Evolutionary conservation across 2,113 vertebrate genomes (phyloP).

Genomic region (Podarcis muralis): DNA sequence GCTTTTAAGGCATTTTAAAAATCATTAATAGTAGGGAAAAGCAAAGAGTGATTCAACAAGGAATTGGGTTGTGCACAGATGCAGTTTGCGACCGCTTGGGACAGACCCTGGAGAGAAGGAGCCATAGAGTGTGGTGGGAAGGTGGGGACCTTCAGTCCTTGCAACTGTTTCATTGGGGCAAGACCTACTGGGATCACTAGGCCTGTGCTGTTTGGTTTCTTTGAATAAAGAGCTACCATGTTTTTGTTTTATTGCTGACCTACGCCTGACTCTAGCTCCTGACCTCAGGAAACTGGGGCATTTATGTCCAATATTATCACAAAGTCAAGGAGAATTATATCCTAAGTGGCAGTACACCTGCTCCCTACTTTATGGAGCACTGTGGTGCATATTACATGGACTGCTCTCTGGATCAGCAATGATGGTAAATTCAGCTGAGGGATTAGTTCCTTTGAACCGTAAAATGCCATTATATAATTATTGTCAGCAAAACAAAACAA

Average conservation of each 20-base stretch:
- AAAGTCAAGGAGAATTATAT: too few species aligned
- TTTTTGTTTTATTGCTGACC: not conserved
- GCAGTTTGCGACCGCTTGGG: too few species aligned
- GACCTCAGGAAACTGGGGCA: not conserved
- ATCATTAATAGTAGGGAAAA: not conserved
- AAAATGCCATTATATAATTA: not conserved
- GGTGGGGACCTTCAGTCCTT: too few species aligned
- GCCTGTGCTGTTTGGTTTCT: too few species aligned
- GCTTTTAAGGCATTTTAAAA: not conserved
- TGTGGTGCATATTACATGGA: not conserved
- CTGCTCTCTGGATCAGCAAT: not conserved
- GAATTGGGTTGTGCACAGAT: not conserved
- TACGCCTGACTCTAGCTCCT: too few species aligned
- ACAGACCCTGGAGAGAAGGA: too few species aligned
- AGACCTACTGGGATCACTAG: too few species aligned
- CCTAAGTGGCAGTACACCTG: not conserved
- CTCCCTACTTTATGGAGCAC: not conserved
- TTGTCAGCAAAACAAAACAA: not conserved
- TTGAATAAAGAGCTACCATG: not conserved
- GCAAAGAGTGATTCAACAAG: not conserved
- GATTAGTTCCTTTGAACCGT: not conserved
- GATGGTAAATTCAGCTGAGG: not conserved
- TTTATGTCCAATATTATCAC: too few species aligned
- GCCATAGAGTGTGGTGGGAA: too few species aligned
- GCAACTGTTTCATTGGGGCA: too few species aligned